These are phyloP conservation scores for Ormyrus rosae DNA, from an alignment of 2,888 invertebrate genomes.

Conservation along the genomic window DNA sequence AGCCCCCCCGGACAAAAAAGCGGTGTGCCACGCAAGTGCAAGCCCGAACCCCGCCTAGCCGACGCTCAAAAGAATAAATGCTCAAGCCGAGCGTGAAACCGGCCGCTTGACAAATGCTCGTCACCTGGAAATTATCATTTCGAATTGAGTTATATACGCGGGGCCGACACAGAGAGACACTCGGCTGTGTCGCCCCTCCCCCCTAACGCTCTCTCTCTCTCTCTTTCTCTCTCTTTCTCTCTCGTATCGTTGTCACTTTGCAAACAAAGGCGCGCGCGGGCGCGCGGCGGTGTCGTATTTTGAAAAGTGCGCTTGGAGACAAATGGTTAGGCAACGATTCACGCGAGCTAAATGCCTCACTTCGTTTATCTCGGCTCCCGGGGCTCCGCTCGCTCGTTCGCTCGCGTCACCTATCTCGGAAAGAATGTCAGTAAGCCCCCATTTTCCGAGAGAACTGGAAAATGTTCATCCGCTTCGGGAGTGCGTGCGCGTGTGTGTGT, in stretches of 20 bases:
- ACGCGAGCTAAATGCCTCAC: slow-evolving; percentile 44
- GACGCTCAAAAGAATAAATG: slow-evolving; percentile 4
- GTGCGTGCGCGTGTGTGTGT: slow-evolving; percentile 6
- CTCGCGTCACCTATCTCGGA: neutral
- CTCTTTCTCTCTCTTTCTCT: neutral
- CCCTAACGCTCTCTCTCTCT: neutral
- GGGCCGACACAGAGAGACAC: neutral
- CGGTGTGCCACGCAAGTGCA: neutral
- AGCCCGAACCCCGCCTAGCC: neutral
- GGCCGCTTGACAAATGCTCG: slow-evolving; percentile 40
- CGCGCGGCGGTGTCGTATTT: neutral
- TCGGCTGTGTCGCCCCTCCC: neutral
- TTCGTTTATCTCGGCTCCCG: slow-evolving; percentile 52
- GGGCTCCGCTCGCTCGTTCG: neutral
- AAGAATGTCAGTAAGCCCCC: neutral
- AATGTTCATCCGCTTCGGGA: slow-evolving; percentile 12
- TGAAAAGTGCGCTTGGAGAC: slow-evolving; percentile 34
- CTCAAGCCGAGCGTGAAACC: slow-evolving; percentile 14
- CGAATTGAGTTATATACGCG: slow-evolving; percentile 12
- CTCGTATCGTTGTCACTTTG: slow-evolving; percentile 5
- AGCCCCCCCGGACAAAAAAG: neutral
- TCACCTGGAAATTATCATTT: slow-evolving; percentile 50
- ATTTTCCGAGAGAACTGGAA: neutral
- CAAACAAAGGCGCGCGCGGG: slow-evolving; percentile 13
- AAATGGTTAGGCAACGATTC: slow-evolving; percentile 29